These are phyloP conservation scores for Halcyon smyrnensis DNA, from an alignment of 2,797 vertebrate species.

Conservation along the genomic window DNA sequence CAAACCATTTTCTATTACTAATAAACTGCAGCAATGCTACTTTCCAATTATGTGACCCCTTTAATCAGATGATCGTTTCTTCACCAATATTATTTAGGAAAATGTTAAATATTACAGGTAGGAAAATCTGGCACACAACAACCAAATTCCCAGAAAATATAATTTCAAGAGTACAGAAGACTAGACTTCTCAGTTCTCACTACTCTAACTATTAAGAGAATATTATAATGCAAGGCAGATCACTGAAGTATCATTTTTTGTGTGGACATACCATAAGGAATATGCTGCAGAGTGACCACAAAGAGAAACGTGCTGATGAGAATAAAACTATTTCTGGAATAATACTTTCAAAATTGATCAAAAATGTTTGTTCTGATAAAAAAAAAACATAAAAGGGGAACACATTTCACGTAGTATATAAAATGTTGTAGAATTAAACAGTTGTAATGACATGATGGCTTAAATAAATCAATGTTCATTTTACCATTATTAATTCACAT, in stretches of 20 bases:
- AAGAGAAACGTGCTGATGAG: not conserved
- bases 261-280: not conserved
- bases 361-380: not conserved
- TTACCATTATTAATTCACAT: not conserved
- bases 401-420: not conserved
- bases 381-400: not conserved
- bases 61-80: not conserved
- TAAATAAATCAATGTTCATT: not conserved
- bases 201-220: not conserved
- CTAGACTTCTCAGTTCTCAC: not conserved
- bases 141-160: not conserved
- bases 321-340: not conserved
- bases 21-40: not conserved
- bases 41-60: fast-evolving
- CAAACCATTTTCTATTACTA: not conserved
- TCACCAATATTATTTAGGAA: not conserved
- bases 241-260: not conserved
- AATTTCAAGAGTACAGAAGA: not conserved
- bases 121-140: not conserved
- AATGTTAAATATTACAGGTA: not conserved
- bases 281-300: not conserved
- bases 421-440: not conserved
- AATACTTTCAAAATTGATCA: not conserved
- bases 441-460: not conserved
- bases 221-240: not conserved